Percentiles rank a stretch among this genome's conserved stretches.
Evolutionary conservation across 2,113 vertebrate genomes (phyloP).

Genomic region (Perca schrenkii): DNA sequence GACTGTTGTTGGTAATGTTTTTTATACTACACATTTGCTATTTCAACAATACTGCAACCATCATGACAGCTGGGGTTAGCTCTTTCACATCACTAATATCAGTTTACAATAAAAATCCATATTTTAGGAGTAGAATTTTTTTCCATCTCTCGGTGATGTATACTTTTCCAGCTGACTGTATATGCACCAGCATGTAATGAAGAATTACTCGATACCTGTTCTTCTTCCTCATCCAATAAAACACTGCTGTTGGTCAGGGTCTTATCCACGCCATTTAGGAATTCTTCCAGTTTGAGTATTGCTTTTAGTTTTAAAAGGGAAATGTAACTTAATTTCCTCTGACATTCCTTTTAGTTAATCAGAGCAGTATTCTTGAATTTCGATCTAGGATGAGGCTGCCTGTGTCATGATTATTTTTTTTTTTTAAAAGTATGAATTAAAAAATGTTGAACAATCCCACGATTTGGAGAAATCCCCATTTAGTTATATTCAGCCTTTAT

Average conservation of each 20-base stretch:
- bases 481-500: neutral
- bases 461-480: neutral
- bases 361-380: neutral
- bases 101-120: neutral
- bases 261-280: neutral
- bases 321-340: neutral
- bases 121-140: neutral
- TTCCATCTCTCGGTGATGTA: neutral
- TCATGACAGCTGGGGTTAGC: neutral
- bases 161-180: neutral
- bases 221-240: neutral
- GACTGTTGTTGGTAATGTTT: neutral
- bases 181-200: neutral
- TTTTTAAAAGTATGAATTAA: neutral
- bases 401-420: neutral
- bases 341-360: neutral
- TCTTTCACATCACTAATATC: neutral
- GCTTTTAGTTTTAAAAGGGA: neutral
- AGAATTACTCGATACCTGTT: neutral
- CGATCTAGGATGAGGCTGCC: neutral
- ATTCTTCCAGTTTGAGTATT: neutral
- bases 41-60: neutral
- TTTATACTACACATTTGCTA: neutral
- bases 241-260: constrained; percentile 44
- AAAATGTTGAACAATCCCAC: neutral